A percentile compares a stretch with the other conserved stretches of the same genome.
phyloP scores from a whole-genome alignment of 1,140 invertebrate genomes.

The Zaprionus ornatus region DNA sequence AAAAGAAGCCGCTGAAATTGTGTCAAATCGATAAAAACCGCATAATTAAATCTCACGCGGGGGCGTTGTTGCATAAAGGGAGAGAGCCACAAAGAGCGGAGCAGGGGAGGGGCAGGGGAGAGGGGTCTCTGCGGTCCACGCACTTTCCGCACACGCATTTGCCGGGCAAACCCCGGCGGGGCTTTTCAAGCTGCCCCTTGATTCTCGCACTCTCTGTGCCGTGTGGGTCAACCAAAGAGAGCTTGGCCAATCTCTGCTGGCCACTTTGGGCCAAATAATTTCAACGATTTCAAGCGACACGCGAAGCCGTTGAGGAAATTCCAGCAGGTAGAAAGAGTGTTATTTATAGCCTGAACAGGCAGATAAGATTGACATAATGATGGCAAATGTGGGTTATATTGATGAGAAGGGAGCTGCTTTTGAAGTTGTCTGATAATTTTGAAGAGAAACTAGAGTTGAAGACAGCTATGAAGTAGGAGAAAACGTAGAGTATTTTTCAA shows the following conservation, averaged over 20 bases:
- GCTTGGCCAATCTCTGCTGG: conserved; percentile 64
- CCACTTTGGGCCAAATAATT: conserved; percentile 24
- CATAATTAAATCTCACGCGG: conserved; percentile 78
- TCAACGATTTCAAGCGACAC: conserved; percentile 31
- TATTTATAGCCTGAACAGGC: conserved; percentile 15
- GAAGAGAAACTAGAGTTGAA: not conserved
- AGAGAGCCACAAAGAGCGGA: not conserved
- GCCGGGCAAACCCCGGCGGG: conserved; percentile 30
- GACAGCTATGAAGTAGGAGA: not conserved
- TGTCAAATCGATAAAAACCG: conserved; percentile 82
- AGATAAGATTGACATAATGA: not conserved
- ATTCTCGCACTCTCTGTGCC: conserved; percentile 9
- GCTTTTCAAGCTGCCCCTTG: conserved; percentile 31
- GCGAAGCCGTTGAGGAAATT: conserved; percentile 29
- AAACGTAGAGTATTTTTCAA: not conserved
- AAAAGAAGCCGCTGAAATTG: conserved; percentile 70
- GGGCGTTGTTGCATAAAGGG: conserved; percentile 49
- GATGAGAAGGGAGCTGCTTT: not conserved
- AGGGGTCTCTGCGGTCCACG: conserved; percentile 40
- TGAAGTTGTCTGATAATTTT: not conserved
- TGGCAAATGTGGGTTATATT: not conserved
- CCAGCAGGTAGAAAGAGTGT: not conserved
- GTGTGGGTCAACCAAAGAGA: conserved; percentile 68
- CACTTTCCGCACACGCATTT: conserved; percentile 50
- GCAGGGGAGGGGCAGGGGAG: not conserved